Conservation (phyloP, 2,113 vertebrate genomes). For the Anas platyrhynchos region DNA sequence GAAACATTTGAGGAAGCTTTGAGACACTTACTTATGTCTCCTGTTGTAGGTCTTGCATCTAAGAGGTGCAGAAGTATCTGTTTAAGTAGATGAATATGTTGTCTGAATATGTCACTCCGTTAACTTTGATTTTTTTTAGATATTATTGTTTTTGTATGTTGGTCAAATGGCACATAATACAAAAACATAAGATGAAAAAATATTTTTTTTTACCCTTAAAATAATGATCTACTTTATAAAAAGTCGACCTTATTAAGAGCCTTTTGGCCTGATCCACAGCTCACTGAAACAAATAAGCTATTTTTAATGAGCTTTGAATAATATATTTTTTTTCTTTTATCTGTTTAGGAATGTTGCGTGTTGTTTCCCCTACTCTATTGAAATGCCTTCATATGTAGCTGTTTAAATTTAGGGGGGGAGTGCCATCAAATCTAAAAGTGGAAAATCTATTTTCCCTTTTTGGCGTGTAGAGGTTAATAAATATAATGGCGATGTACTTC, state of each 20-base stretch:
- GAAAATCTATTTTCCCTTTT: background rate
- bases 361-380: background rate
- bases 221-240: background rate
- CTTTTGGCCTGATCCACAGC: background rate
- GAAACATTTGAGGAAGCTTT: conserved; percentile 14
- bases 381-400: background rate
- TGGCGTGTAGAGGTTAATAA: background rate
- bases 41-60: background rate
- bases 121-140: background rate
- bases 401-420: background rate
- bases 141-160: background rate
- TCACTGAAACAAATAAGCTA: background rate
- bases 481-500: background rate
- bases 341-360: background rate
- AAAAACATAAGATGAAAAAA: background rate
- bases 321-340: background rate
- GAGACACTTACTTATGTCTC: background rate
- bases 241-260: background rate
- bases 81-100: background rate
- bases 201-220: background rate
- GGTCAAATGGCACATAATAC: background rate
- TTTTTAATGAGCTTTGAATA: background rate
- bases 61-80: background rate
- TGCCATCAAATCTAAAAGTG: background rate
- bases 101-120: background rate